Base-by-base conservation (phyloP, 2,113 vertebrate species). In the Malurus elegans region DNA sequence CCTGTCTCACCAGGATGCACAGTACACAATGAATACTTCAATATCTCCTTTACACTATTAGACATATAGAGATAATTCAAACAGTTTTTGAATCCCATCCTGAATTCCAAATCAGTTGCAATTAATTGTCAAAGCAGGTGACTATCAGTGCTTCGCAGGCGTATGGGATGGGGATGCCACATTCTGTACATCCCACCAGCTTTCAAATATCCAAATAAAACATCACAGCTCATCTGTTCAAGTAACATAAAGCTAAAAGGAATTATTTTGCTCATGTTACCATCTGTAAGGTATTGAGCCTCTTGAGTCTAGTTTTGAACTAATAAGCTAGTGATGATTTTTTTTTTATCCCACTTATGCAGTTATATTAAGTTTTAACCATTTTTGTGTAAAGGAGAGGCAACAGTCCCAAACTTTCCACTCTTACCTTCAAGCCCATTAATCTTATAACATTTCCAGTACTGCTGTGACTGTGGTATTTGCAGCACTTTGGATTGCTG, bases 131-230 rank as follows among this genome's bases (percentile, higher is more conserved):
- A 87, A 64, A 71, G 56, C 40, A 76, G 48, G 25, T 48, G 56
- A 84, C 72, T 54, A 42, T 13, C 60, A 5, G 13, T 45, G 48
- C 36, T 80, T 53, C 9, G 19, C 15, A 40, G 48, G 24, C 6
- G 1, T 16, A 6, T 20, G 21, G 23, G 36, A 86, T 0, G 2
- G 29, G 57, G 62, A 61, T 76, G 64, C 23, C 32, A 74, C 1
- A 0, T 2, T 58, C 62, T 44, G 32, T 34, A 58, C 54, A 54
- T 47, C 64, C 62, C 44, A 31, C 5, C 28, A 86, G 45, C 66
- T 78, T 88, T 58, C 79, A 92, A 88, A 79, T 16, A 40, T 25
- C 38, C 45, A 84, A 78, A 81, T 45, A 71, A 75, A 91, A n/a
- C 57, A 40, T 1, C 24, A 57, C 66, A 76, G 53, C 14, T 96